phyloP scores from a whole-genome alignment of 1,140 invertebrate genomes.

The Diorhabda carinulata region DNA sequence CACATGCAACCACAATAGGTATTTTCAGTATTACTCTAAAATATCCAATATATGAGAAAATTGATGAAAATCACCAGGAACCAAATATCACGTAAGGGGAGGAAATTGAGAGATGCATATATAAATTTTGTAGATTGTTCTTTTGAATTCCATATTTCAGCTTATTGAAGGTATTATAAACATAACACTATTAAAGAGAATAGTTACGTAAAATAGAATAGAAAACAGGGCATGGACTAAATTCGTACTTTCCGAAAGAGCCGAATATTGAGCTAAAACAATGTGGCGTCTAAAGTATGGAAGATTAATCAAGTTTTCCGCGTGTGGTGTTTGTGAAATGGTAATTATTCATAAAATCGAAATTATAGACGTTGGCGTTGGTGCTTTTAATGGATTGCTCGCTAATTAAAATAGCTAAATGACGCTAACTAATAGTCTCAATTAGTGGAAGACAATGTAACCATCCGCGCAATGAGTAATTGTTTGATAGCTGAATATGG shows the following conservation, averaged over 20 bases:
- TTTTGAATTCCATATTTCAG: too few relatives aligned
- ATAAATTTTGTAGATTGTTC: too few relatives aligned
- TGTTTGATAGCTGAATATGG: constrained; percentile 11
- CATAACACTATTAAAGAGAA: too few relatives aligned
- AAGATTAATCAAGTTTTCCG: constrained; percentile 1
- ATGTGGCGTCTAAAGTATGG: neutral
- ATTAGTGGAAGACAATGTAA: constrained; percentile 34
- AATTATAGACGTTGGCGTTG: constrained; percentile 28
- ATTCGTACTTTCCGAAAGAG: neutral
- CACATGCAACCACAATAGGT: too few relatives aligned
- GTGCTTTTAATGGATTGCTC: constrained; percentile 27
- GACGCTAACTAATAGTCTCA: constrained; percentile 34
- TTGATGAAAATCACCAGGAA: too few relatives aligned
- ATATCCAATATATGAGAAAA: too few relatives aligned
- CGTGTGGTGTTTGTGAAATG: constrained; percentile 18
- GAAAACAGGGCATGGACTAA: too few relatives aligned
- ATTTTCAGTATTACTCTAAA: too few relatives aligned
- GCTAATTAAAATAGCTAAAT: constrained; percentile 34
- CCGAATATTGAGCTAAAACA: neutral
- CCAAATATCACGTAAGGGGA: too few relatives aligned
- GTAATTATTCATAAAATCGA: constrained; percentile 23
- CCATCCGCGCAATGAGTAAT: constrained; percentile 29
- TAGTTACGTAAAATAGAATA: too few relatives aligned
- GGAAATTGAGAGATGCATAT: too few relatives aligned
- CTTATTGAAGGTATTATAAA: too few relatives aligned